These are phyloP conservation scores for Ceraclea dissimilis DNA, from an alignment of 2,888 invertebrate genomes.

Conservation along the genomic window DNA sequence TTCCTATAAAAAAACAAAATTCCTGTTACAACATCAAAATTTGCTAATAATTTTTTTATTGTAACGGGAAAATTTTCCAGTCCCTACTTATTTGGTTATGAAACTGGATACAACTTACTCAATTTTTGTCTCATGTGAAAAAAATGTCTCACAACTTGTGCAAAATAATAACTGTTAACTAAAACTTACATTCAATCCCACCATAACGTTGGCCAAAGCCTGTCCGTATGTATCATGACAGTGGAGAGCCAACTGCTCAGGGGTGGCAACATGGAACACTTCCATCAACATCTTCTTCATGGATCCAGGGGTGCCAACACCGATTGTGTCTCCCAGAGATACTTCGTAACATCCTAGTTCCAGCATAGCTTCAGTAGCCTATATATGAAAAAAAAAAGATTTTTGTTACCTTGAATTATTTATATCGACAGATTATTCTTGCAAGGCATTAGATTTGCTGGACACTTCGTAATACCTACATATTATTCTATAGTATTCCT, in stretches of 20 bases:
- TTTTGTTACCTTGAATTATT: neutral
- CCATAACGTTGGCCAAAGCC: slow-evolving; percentile 86
- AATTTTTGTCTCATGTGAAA: no score
- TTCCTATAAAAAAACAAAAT: no score
- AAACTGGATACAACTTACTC: no score
- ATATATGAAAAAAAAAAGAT: slow-evolving; percentile 5
- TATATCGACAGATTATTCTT: neutral
- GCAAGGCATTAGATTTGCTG: no score
- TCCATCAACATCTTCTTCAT: slow-evolving; percentile 70
- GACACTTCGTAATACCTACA: no score
- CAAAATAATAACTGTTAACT: no score
- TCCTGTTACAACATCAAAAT: no score
- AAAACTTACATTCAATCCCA: slow-evolving; percentile 67
- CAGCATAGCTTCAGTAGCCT: slow-evolving; percentile 59
- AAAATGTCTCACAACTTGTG: no score
- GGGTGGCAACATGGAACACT: slow-evolving; percentile 55
- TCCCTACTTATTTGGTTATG: no score
- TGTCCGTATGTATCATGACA: slow-evolving; percentile 99
- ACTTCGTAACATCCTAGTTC: slow-evolving; percentile 92
- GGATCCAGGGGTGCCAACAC: slow-evolving; percentile 82
- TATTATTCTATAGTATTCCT: no score
- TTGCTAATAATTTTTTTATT: no score
- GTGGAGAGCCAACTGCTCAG: slow-evolving; percentile 79
- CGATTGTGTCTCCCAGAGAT: slow-evolving; percentile 95
- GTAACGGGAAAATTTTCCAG: no score